Conservation (phyloP, 2,797 vertebrate species). For the Rhinella marina region DNA sequence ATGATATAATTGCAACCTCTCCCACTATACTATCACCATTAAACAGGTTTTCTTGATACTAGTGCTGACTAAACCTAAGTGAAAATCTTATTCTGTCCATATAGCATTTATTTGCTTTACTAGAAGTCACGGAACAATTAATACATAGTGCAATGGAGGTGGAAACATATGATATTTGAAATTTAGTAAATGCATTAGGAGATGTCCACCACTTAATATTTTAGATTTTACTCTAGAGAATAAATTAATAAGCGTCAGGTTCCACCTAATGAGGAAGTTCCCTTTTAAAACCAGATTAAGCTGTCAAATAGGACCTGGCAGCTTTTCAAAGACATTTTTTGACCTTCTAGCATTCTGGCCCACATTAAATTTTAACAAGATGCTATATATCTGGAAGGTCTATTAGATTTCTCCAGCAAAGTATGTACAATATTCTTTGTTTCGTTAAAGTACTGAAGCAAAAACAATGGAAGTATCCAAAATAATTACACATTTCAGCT, state of each 20-base stretch:
- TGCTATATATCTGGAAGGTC: conserved; percentile 73
- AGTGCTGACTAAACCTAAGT: not conserved
- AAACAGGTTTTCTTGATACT: not conserved
- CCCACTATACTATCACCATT: not conserved
- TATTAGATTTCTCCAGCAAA: conserved; percentile 71
- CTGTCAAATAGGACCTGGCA: conserved; percentile 77
- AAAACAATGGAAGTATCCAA: conserved; percentile 53
- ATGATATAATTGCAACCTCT: not conserved
- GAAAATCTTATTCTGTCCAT: not conserved
- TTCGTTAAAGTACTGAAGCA: conserved; percentile 64
- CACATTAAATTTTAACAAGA: conserved; percentile 80
- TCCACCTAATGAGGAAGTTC: conserved; percentile 78
- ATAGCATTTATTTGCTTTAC: not conserved
- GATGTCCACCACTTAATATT: conserved; percentile 71
- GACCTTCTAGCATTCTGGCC: conserved; percentile 77
- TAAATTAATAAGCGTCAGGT: conserved; percentile 79
- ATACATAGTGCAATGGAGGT: conserved; percentile 68
- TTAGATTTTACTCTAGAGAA: conserved; percentile 70
- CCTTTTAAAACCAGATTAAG: conserved; percentile 78
- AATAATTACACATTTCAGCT: conserved; percentile 45
- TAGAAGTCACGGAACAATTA: conserved; percentile 67
- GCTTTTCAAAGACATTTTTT: conserved; percentile 82
- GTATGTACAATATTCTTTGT: conserved; percentile 63
- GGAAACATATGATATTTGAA: conserved; percentile 66
- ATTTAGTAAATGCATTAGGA: conserved; percentile 43